Evolutionary conservation across 2,888 invertebrate species (phyloP), one percentile per base, ranked within the genome.

Genomic region (Mimas tiliae): DNA sequence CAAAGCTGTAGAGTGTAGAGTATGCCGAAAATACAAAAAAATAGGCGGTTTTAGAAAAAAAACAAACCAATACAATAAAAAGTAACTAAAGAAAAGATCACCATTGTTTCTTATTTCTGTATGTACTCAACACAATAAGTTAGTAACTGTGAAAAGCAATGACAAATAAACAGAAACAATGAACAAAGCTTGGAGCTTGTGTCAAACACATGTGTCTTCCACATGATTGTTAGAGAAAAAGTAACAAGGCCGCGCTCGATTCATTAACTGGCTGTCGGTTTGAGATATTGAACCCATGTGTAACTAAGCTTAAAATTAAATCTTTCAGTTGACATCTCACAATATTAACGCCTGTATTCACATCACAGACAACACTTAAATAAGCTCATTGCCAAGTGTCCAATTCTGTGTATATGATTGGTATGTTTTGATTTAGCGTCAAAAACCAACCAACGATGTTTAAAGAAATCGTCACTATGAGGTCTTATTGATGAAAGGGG

Each of bases 151-250:
- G 16, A 38, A 58, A 58, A 58, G 58, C 58, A 58, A 58, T 58
- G 58, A 58, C 58, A 42, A 58, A 58, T 42, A 58, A 58, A 58
- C 58, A 58, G 42, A 58, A 38, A 42, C 58, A 58, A 42, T 58
- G 58, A 58, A 58, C 58, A 58, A 58, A 58, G 58, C 58, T 42
- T 38, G 12, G 58, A 12, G 42, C 58, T 42, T 19, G 34, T 42
- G 58, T 58, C 68, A 69, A 67, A 69, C 74, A 74, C 74, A 80
- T 78, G 78, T 77, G 74, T 55, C 58, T 68, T 68, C 67, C 51
- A 68, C 69, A 27, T 38, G 42, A 52, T 11, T 45, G 50, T 50
- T 48, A 19, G 19, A 64, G 45, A 42, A 58, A 58, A 58, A 58
- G 42, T 19, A 42, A 19, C 19, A 21, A 58, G 38, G 38, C 42